Percentiles rank a stretch among this genome's conserved stretches.
Conservation (phyloP, 2,113 vertebrate species). For the Atractosteus spatula region DNA sequence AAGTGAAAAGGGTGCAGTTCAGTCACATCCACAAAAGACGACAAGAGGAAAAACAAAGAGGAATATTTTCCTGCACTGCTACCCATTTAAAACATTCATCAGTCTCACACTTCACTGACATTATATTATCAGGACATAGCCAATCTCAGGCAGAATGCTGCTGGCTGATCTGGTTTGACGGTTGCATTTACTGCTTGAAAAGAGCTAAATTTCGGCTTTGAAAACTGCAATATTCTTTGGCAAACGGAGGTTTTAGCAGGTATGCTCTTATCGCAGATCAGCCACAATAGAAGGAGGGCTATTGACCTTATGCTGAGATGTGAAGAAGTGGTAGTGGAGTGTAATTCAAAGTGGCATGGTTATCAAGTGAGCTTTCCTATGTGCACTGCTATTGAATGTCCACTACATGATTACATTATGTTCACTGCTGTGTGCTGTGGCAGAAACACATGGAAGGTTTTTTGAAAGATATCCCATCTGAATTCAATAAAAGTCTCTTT, state of each 20-base stretch:
- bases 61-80: not conserved
- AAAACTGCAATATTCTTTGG: constrained; percentile 22
- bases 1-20: not conserved
- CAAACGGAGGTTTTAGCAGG: constrained; percentile 28
- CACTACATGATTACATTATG: constrained; percentile 14
- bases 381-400: not conserved
- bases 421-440: constrained; percentile 5
- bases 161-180: constrained; percentile 36
- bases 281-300: constrained; percentile 21
- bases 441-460: constrained; percentile 1
- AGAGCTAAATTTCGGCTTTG: constrained; percentile 35
- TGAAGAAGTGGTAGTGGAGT: constrained; percentile 11
- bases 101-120: not conserved
- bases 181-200: constrained; percentile 39
- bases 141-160: constrained; percentile 5
- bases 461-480: not conserved
- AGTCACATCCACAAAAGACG: not conserved
- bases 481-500: constrained; percentile 3
- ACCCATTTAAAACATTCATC: not conserved
- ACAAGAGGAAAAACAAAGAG: not conserved
- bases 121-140: not conserved
- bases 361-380: constrained; percentile 11
- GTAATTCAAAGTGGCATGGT: constrained; percentile 17
- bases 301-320: constrained; percentile 20
- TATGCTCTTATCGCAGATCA: constrained; percentile 24